These are phyloP conservation scores for Helicoverpa assulta DNA, from an alignment of 2,888 invertebrate genomes.

Conservation along the genomic window DNA sequence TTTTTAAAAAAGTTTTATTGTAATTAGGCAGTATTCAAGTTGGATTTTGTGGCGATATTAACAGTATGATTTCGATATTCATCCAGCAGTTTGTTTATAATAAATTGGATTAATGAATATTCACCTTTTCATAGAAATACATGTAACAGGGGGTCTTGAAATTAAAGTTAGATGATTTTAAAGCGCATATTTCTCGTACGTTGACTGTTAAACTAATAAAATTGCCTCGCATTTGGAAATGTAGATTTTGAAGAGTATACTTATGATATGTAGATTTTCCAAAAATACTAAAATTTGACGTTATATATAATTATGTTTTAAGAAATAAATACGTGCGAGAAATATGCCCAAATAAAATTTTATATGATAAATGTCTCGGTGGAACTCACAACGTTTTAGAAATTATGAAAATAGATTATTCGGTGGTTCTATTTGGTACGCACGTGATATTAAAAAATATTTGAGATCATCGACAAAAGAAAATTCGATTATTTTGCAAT, in stretches of 20 bases:
- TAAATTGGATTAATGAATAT: constrained; percentile 59
- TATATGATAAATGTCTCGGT: constrained; percentile 49
- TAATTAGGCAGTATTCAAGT: constrained; percentile 80
- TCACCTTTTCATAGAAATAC: constrained; percentile 78
- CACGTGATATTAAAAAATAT: constrained; percentile 52
- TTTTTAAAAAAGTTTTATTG: constrained; percentile 81
- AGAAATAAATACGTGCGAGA: constrained; percentile 76
- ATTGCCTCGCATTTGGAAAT: constrained; percentile 90
- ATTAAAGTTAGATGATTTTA: constrained; percentile 65
- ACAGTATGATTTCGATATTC: constrained; percentile 69
- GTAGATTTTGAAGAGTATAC: constrained; percentile 88
- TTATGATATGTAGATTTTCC: constrained; percentile 80
- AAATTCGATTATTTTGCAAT: constrained; percentile 50
- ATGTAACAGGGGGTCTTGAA: constrained; percentile 86
- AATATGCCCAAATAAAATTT: constrained; percentile 75
- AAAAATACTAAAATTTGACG: constrained; percentile 84
- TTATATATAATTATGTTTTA: constrained; percentile 84
- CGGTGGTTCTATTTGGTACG: constrained; percentile 44
- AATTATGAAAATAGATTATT: constrained; percentile 38
- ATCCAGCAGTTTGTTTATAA: constrained; percentile 59
- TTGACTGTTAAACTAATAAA: constrained; percentile 84
- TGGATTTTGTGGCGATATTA: constrained; percentile 86
- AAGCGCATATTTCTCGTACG: constrained; percentile 80
- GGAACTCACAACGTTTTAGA: constrained; percentile 43
- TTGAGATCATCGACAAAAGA: constrained; percentile 49